Conservation (phyloP, 2,888 invertebrate genomes). For the Sinopyrophorus schimmeli region DNA sequence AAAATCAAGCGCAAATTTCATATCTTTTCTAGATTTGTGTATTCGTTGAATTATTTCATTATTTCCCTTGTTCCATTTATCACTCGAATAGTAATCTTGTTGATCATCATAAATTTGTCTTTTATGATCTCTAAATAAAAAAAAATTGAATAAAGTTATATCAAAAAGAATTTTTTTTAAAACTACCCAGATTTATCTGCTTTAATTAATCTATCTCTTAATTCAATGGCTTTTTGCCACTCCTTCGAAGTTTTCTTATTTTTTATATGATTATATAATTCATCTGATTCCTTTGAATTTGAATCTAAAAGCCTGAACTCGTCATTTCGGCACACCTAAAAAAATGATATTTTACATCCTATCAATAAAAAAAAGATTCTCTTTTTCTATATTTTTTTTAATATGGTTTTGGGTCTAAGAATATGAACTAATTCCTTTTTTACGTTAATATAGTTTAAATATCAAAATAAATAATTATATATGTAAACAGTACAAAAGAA, state of each 20-base stretch:
- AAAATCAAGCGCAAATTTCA: conserved; percentile 52
- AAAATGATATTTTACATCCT: conserved; percentile 3
- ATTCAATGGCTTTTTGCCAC: conserved; percentile 73
- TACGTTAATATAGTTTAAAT: no score
- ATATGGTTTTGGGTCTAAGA: no score
- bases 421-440: no score
- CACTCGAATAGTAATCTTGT: conserved; percentile 83
- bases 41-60: conserved; percentile 18
- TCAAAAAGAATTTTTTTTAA: no score
- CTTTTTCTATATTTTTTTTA: no score
- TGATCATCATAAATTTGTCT: conserved; percentile 91
- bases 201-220: conserved; percentile 80
- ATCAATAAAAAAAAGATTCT: no score
- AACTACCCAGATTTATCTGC: conserved; percentile 78
- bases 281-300: conserved; percentile 69
- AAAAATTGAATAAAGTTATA: neutral
- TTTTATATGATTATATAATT: conserved; percentile 66
- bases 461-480: no score
- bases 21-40: conserved; percentile 44
- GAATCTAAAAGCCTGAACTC: conserved; percentile 69
- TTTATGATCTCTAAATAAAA: conserved; percentile 64
- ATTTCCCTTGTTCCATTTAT: conserved; percentile 25
- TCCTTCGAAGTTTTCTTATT: conserved; percentile 63
- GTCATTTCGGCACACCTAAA: conserved; percentile 68
- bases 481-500: no score